A percentile compares a stretch with the other conserved stretches of the same genome.
Evolutionary conservation across 2,797 vertebrate genomes (phyloP).

Genomic region (Pseudochromis fuscus): DNA sequence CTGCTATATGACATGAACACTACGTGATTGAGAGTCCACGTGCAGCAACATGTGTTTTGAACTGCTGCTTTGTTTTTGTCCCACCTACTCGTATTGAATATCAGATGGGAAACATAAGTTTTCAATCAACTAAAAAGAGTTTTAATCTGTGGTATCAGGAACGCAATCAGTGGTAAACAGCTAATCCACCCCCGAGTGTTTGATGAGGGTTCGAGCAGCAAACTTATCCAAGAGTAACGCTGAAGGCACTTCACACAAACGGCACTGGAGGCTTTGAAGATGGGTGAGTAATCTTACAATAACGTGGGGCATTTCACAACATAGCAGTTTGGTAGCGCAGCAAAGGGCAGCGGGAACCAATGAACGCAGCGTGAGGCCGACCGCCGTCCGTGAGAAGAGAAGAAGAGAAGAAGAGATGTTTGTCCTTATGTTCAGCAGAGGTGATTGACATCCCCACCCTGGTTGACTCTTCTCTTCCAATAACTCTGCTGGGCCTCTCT

Average conservation of each 20-base stretch:
- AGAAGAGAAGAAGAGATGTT: slow-evolving; percentile 20
- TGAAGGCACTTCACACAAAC: slow-evolving; percentile 56
- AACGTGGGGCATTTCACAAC: slow-evolving; percentile 77
- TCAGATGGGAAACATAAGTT: slow-evolving; percentile 19
- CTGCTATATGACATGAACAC: slow-evolving; percentile 61
- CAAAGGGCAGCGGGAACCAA: slow-evolving; percentile 34
- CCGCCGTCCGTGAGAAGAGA: slow-evolving; percentile 17
- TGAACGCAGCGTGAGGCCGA: slow-evolving; percentile 47
- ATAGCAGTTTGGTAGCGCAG: slow-evolving; percentile 45
- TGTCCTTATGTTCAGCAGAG: slow-evolving; percentile 46
- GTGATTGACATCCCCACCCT: slow-evolving; percentile 59
- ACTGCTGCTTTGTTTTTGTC: slow-evolving; percentile 42
- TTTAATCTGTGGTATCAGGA: slow-evolving; percentile 36
- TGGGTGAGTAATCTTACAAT: slow-evolving; percentile 75
- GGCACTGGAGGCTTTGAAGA: slow-evolving; percentile 67
- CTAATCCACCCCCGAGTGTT: slow-evolving; percentile 22
- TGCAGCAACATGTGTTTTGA: slow-evolving; percentile 66
- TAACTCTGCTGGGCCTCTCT: slow-evolving; percentile 52
- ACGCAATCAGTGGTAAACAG: slow-evolving; percentile 36
- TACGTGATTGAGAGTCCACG: slow-evolving; percentile 48
- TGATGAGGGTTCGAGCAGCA: slow-evolving; percentile 32
- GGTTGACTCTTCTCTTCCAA: slow-evolving; percentile 59
- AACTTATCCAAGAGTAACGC: slow-evolving; percentile 31
- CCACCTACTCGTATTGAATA: slow-evolving; percentile 40
- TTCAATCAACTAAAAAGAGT: slow-evolving; percentile 43